Percentiles rank a stretch among this genome's conserved stretches.
Evolutionary conservation across 2,113 vertebrate species (phyloP).

Genomic region (Nyctibius bracteatus): DNA sequence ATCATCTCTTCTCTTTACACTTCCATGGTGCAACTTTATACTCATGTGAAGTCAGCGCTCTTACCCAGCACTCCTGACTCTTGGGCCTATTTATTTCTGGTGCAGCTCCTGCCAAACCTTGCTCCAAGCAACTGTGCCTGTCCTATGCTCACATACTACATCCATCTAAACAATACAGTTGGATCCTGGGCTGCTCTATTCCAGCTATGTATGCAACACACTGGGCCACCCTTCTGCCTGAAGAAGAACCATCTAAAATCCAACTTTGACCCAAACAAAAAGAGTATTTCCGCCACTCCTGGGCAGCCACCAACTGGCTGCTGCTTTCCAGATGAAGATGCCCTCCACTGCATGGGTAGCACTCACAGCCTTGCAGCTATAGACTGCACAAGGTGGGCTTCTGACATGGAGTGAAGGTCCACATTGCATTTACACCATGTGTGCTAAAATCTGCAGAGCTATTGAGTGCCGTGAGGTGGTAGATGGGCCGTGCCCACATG

Average conservation of each 20-base stretch:
- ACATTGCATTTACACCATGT: rapidly evolving
- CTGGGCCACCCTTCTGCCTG: background rate
- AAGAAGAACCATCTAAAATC: background rate
- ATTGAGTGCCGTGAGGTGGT: background rate
- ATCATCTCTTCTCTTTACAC: background rate
- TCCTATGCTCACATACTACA: background rate
- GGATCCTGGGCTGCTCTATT: background rate
- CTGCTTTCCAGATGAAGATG: background rate
- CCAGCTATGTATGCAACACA: background rate
- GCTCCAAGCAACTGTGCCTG: background rate
- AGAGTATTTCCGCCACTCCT: background rate
- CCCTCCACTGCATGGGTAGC: background rate
- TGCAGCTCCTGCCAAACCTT: background rate
- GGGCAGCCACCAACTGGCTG: background rate
- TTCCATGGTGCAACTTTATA: background rate
- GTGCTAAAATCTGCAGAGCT: background rate
- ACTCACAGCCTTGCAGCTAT: background rate
- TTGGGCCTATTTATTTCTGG: background rate
- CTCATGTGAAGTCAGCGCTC: background rate
- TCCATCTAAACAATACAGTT: background rate
- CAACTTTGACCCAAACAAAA: background rate
- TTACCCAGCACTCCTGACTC: background rate
- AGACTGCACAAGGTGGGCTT: rapidly evolving
- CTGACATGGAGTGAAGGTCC: background rate
- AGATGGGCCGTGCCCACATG: background rate